These are phyloP conservation scores for Onychorhynchus coronatus DNA, from an alignment of 2,113 vertebrate genomes.

Conservation along the genomic window DNA sequence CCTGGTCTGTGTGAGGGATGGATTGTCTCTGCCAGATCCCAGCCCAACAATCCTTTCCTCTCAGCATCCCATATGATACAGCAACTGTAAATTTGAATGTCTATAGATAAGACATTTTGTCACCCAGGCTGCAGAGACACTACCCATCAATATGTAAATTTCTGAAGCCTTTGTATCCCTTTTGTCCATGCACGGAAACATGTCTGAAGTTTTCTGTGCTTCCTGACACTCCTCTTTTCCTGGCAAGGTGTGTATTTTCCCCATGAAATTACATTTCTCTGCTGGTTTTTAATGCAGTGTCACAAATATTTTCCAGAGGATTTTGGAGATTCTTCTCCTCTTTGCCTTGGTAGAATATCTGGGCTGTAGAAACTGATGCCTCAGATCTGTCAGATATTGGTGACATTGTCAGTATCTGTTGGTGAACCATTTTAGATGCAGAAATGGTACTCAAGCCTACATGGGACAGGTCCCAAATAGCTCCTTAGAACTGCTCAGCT, in stretches of 20 bases:
- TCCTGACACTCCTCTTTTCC: not conserved
- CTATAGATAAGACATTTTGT: not conserved
- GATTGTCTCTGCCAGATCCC: not conserved
- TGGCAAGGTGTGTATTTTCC: not conserved
- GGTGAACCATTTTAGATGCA: not conserved
- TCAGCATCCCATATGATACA: not conserved
- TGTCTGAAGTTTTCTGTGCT: not conserved
- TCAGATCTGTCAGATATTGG: not conserved
- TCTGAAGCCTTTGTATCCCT: not conserved
- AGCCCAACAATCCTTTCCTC: rapidly evolving
- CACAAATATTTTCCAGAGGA: not conserved
- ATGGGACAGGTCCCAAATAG: not conserved
- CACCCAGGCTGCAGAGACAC: not conserved
- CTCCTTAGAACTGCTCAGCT: not conserved
- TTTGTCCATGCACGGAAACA: not conserved
- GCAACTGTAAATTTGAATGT: not conserved
- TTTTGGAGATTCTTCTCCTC: not conserved
- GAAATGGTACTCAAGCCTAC: not conserved
- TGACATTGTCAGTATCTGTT: not conserved
- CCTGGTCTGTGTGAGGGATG: not conserved
- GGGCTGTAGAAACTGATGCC: not conserved
- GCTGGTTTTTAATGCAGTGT: not conserved
- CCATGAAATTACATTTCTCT: not conserved
- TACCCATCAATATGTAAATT: not conserved
- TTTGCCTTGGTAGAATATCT: not conserved